phyloP scores from a whole-genome alignment of 2,113 vertebrate genomes.

The Saccopteryx bilineata region DNA sequence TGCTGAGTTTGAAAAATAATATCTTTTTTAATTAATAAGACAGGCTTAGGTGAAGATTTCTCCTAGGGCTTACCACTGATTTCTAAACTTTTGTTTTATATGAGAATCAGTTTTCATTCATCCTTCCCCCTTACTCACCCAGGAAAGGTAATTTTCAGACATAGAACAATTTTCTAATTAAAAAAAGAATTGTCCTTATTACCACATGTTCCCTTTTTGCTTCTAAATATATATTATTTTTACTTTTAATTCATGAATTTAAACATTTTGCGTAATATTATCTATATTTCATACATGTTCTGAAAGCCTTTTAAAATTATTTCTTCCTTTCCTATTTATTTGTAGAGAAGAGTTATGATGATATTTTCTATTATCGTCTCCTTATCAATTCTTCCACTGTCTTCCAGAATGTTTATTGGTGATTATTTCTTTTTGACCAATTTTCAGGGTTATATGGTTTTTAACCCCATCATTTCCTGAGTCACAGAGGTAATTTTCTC shows the following conservation, averaged over 20 bases:
- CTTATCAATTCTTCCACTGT: background rate
- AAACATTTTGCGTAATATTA: background rate
- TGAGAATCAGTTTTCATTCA: background rate
- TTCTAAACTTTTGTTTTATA: slow-evolving; percentile 45
- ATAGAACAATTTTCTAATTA: background rate
- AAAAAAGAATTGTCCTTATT: slow-evolving; percentile 16
- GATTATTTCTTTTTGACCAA: background rate
- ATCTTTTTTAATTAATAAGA: slow-evolving; percentile 28
- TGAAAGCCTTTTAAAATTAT: slow-evolving; percentile 21
- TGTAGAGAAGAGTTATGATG: slow-evolving; percentile 8
- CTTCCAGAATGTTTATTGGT: slow-evolving; percentile 5
- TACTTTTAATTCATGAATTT: slow-evolving; percentile 47
- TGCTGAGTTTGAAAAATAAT: background rate
- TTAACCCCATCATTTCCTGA: background rate
- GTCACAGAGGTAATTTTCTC: no score
- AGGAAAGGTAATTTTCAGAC: background rate
- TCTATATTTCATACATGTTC: background rate
- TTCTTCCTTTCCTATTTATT: background rate
- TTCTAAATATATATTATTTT: background rate
- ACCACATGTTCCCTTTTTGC: background rate
- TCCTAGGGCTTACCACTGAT: background rate
- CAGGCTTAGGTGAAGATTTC: slow-evolving; percentile 17
- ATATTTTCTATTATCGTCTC: slow-evolving; percentile 41
- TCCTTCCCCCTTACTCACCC: background rate
- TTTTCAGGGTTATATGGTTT: background rate